Percentiles rank a stretch among this genome's conserved stretches.
phyloP scores from a whole-genome alignment of 1,140 invertebrate species.

The Formica selysi region DNA sequence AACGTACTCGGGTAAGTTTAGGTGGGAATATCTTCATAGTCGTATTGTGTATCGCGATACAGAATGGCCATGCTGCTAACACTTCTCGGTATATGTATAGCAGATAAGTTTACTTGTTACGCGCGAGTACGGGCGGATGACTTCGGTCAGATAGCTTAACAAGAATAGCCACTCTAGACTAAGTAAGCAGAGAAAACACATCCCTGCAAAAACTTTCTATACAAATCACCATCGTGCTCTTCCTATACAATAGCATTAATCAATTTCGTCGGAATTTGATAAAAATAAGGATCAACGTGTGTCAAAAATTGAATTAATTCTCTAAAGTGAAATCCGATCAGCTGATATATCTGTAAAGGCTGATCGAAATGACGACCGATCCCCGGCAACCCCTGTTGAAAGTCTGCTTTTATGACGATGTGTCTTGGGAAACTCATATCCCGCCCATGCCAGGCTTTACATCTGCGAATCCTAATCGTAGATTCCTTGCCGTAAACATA shows the following conservation, averaged over 20 bases:
- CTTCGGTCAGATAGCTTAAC: slow-evolving; percentile 54
- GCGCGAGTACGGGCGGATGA: slow-evolving; percentile 39
- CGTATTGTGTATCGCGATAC: slow-evolving; percentile 37
- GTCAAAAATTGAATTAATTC: neutral
- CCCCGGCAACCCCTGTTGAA: neutral
- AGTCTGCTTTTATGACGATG: slow-evolving; percentile 37
- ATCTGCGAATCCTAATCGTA: slow-evolving; percentile 39
- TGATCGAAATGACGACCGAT: slow-evolving; percentile 18
- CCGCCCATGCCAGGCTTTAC: neutral
- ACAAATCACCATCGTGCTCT: neutral
- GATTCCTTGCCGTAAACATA: neutral
- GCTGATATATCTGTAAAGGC: neutral
- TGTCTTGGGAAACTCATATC: slow-evolving; percentile 2
- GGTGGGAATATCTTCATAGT: slow-evolving; percentile 57
- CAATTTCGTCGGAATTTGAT: neutral
- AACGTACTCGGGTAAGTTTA: slow-evolving; percentile 28
- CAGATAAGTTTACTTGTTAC: slow-evolving; percentile 64
- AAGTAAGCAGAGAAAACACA: slow-evolving; percentile 1
- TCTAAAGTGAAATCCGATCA: neutral
- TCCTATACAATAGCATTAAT: neutral
- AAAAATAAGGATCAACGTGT: neutral
- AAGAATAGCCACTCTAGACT: slow-evolving; percentile 51
- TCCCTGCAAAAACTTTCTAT: neutral
- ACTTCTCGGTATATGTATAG: slow-evolving; percentile 35
- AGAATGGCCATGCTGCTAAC: slow-evolving; percentile 28